These are phyloP conservation scores for Periophthalmus magnuspinnatus DNA, from an alignment of 2,797 vertebrate genomes.

Conservation along the genomic window DNA sequence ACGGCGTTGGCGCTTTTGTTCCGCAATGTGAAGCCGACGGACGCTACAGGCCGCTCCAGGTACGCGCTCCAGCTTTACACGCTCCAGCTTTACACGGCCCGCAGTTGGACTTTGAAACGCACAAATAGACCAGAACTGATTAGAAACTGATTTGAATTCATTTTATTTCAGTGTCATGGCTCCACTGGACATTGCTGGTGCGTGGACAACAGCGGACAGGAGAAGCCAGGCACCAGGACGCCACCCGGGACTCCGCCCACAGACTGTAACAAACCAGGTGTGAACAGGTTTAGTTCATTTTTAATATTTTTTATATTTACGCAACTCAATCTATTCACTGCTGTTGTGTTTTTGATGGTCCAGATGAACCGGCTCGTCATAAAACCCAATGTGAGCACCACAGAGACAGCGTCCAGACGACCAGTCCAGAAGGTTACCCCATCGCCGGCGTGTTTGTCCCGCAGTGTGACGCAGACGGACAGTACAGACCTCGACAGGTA, in stretches of 20 bases:
- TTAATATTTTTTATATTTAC: neutral
- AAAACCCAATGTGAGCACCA: slow-evolving; percentile 71
- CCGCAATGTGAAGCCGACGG: slow-evolving; percentile 80
- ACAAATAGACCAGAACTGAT: too few species aligned
- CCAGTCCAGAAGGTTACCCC: slow-evolving; percentile 31
- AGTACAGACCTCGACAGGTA: slow-evolving; percentile 72
- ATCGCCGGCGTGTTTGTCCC: slow-evolving; percentile 57
- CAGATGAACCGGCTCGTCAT: slow-evolving; percentile 29
- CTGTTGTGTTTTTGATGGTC: neutral
- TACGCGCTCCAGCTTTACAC: too few species aligned
- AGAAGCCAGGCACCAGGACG: slow-evolving; percentile 78
- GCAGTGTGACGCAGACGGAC: slow-evolving; percentile 66
- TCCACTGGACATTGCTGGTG: slow-evolving; percentile 88
- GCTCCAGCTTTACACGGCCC: neutral
- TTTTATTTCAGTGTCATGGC: slow-evolving; percentile 74
- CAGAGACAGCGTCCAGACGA: slow-evolving; percentile 56
- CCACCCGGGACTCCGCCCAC: slow-evolving; percentile 64
- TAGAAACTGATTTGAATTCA: slow-evolving; percentile 58
- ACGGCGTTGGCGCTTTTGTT: slow-evolving; percentile 56
- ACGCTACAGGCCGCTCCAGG: slow-evolving; percentile 75
- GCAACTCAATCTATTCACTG: too few species aligned
- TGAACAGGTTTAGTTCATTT: slow-evolving; percentile 17
- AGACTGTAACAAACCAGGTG: slow-evolving; percentile 79
- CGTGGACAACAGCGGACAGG: slow-evolving; percentile 77
- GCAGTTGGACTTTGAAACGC: neutral